phyloP scores from a whole-genome alignment of 2,888 invertebrate species.

The Drosophila pegasa region DNA sequence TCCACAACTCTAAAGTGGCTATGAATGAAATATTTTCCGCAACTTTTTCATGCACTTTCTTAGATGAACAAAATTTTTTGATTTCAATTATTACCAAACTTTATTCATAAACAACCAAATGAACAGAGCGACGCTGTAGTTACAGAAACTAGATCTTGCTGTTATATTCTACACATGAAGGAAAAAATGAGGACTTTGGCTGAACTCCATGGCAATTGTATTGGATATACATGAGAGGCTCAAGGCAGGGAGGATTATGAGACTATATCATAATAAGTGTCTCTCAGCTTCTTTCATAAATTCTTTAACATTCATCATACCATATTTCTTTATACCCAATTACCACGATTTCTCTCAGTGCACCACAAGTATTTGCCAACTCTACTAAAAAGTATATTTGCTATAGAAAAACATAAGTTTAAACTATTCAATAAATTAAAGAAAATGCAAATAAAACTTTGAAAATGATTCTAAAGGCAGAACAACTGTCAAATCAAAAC shows the following conservation, averaged over 20 bases:
- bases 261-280: too few species aligned
- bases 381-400: neutral
- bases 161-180: too few species aligned
- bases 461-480: neutral
- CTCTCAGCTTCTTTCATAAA: too few species aligned
- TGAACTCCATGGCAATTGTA: neutral
- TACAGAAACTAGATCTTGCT: neutral
- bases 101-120: constrained; percentile 46
- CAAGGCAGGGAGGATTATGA: too few species aligned
- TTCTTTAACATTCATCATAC: too few species aligned
- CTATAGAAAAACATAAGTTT: too few species aligned
- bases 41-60: constrained; percentile 63
- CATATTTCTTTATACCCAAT: too few species aligned
- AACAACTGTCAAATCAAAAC: neutral
- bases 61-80: constrained; percentile 64
- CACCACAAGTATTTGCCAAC: neutral
- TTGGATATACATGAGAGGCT: too few species aligned
- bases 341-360: neutral
- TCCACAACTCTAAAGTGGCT: constrained; percentile 51
- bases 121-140: neutral
- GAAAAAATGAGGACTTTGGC: neutral
- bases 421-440: neutral
- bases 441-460: neutral
- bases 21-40: constrained; percentile 54
- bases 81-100: constrained; percentile 78